Percentiles rank a stretch among this genome's conserved stretches.
These are phyloP conservation scores for Neuroscelio doddi DNA, from an alignment of 2,888 invertebrate genomes.

Conservation along the genomic window DNA sequence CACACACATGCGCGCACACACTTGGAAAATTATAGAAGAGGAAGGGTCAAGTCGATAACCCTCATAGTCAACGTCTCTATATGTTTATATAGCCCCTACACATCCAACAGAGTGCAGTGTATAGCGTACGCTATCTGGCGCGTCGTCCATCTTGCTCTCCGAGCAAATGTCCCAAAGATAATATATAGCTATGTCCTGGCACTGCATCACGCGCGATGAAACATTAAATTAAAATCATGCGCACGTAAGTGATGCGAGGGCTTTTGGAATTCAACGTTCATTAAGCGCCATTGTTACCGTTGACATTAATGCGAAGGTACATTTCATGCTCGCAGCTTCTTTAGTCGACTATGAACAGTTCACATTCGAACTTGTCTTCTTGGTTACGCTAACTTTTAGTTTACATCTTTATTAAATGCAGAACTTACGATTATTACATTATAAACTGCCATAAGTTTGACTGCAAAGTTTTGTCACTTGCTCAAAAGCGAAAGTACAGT, in stretches of 20 bases:
- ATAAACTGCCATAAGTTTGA: constrained; percentile 29
- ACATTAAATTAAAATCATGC: constrained; percentile 46
- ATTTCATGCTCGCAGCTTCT: constrained; percentile 12
- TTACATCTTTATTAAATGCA: constrained; percentile 40
- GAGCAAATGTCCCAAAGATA: constrained; percentile 42
- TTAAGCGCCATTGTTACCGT: constrained; percentile 40
- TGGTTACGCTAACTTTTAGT: constrained; percentile 23
- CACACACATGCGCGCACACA: neutral
- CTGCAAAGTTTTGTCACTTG: constrained; percentile 4
- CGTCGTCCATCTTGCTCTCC: constrained; percentile 35
- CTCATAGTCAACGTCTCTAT: constrained; percentile 23
- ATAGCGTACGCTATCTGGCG: constrained; percentile 14
- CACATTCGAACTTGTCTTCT: neutral
- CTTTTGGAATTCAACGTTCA: constrained; percentile 41
- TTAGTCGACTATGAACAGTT: constrained; percentile 23
- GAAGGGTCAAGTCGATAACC: constrained; percentile 45
- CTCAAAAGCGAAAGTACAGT: constrained; percentile 4
- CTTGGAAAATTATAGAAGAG: constrained; percentile 32
- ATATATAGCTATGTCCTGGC: constrained; percentile 29
- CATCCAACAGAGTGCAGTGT: constrained; percentile 1
- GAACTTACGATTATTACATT: constrained; percentile 34
- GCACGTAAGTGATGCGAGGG: constrained; percentile 33
- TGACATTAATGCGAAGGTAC: constrained; percentile 26
- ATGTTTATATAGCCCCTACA: constrained; percentile 20
- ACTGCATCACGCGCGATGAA: constrained; percentile 43